phyloP scores from a whole-genome alignment of 2,113 vertebrate genomes.

The Mus pahari region DNA sequence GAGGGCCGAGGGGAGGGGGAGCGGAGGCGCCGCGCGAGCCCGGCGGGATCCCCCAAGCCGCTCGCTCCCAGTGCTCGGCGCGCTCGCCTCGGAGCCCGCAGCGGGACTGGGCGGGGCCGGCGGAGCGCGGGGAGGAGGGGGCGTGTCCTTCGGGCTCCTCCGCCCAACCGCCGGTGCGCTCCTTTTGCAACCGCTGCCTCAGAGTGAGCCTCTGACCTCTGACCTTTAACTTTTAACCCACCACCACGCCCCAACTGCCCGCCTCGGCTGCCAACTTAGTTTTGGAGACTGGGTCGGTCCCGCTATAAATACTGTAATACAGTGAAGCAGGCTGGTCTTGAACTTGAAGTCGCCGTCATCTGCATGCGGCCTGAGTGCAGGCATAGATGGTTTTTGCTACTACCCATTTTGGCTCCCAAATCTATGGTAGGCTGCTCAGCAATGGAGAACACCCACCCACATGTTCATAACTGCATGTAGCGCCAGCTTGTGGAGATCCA shows the following conservation, averaged over 20 bases:
- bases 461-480: background rate
- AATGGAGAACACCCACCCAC: background rate
- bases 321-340: background rate
- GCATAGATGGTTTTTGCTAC: background rate
- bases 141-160: background rate
- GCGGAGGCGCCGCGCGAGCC: background rate
- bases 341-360: background rate
- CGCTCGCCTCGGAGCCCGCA: background rate
- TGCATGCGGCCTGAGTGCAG: background rate
- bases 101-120: slow-evolving; percentile 23
- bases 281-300: background rate
- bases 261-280: background rate
- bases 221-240: background rate
- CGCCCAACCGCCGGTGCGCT: background rate
- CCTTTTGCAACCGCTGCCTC: background rate
- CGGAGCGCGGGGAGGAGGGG: background rate
- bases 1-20: background rate
- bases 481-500: background rate
- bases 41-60: slow-evolving; percentile 70
- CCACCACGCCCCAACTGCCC: background rate
- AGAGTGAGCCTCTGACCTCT: background rate
- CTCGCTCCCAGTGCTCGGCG: background rate
- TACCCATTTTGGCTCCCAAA: background rate
- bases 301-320: background rate
- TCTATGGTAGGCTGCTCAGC: background rate